Evolutionary conservation across 64 coral and sea anemone genomes (phyloP), one percentile per base, ranked within the genome.

Genomic region (Montipora capricornis): DNA sequence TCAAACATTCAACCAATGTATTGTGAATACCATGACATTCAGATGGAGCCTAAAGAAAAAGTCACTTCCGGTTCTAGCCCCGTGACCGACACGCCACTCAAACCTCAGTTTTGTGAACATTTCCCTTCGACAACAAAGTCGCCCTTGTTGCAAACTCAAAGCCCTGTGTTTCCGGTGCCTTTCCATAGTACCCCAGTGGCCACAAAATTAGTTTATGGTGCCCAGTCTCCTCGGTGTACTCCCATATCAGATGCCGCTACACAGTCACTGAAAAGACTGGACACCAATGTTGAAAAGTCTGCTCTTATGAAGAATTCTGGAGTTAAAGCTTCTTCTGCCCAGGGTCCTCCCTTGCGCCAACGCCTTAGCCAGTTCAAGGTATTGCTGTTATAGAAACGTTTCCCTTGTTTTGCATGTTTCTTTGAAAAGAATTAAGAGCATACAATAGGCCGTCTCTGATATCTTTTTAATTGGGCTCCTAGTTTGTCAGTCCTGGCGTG

Each of bases 341-440:
- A 77, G 29, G 17, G 49, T 76, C 55, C 74, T 15, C 57, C 77
- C 6, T 71, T 93, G n/a, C 81, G 94, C 29, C 89, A 90, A 20
- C 92, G 92, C 8, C 75, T 83, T 9, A 99, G 97, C 67, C 97
- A 96, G 55, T 73, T 92, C 2, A 99, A 96, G 92, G 97, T 99
- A 90, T 9, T 19, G 11, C 17, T 57, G 15, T 76, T 61, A 1
- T 6, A 68, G 13, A 74, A 44, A 8, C 20, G 20, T 84, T 66
- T 51, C 17, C n/a, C 51, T 57, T 69, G 14, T 7, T 74, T 19
- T 45, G 3, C 3, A 19, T 22, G 19, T 59, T 60, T 19, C 2
- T 11, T 57, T 57, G 6, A 57, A 68, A 64, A 64, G 9, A 1
- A 15, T 64, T 1, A 14, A 64, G 1, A 64, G 61, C 61, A 37